Conservation (phyloP, 2,113 vertebrate genomes). For the Cavia aperea region DNA sequence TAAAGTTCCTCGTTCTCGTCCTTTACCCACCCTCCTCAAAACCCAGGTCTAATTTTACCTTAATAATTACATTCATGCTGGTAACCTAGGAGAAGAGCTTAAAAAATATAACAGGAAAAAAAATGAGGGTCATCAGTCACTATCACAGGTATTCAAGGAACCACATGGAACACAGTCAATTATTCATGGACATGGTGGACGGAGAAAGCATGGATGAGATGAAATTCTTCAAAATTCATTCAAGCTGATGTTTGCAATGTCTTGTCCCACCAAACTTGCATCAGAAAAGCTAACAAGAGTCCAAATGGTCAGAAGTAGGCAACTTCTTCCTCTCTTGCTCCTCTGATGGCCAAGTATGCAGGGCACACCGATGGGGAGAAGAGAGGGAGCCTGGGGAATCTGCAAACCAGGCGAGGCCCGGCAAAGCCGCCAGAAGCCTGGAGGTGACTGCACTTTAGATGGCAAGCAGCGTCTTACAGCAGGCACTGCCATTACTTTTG, state of each 20-base stretch:
- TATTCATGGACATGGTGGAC: constrained; percentile 12
- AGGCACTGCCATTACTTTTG: constrained; percentile 13
- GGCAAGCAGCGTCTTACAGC: constrained; percentile 32
- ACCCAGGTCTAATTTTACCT: constrained; percentile 23
- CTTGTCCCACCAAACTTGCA: constrained; percentile 13
- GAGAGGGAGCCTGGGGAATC: constrained; percentile 55
- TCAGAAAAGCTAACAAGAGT: constrained; percentile 37
- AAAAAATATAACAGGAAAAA: constrained; percentile 13
- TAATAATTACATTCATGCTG: not conserved
- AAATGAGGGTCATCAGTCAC: constrained; percentile 28
- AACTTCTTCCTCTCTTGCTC: constrained; percentile 20
- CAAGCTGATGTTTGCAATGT: not conserved
- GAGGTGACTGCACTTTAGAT: constrained; percentile 60
- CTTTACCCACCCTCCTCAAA: constrained; percentile 9
- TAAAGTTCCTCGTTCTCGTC: constrained; percentile 16
- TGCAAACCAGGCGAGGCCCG: constrained; percentile 46
- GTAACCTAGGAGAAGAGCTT: constrained; percentile 41
- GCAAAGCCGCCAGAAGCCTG: constrained; percentile 44
- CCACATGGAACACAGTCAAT: constrained; percentile 21
- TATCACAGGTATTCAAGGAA: constrained; percentile 8
- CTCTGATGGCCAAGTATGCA: not conserved
- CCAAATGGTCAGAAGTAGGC: not conserved
- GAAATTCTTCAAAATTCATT: constrained; percentile 34
- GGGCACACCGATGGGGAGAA: not conserved
- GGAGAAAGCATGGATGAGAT: constrained; percentile 35